Base-by-base conservation (phyloP, 2,113 vertebrate genomes). In the Chauna torquata region DNA sequence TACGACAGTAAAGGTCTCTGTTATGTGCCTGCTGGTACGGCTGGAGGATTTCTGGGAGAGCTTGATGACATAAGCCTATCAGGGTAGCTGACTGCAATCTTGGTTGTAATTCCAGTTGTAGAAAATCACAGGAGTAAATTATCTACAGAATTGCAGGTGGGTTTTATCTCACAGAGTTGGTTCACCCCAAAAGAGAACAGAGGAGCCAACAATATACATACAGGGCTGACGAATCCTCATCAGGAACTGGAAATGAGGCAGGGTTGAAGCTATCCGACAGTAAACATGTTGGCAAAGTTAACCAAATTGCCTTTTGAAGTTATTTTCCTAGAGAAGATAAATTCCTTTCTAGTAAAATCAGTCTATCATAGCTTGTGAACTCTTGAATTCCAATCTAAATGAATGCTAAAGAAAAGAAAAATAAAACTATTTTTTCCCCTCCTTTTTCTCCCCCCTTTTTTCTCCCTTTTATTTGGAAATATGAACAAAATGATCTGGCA, bases 371-470 rank as follows among this genome's bases (percentile, higher is more conserved):
- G 28, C 3, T 55, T 40, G 15, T 32, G 34, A 84, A 62, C 18
- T 32, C 10, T 22, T 49, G n/a, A 83, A 69, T 69, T 83, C 9
- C 27, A 62, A 34, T 11, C 18, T 30, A 55, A 83, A 81, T 52
- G 2, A 64, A 55, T 15, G 6, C 2, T 68, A 52, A 9, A 18
- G 30, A 54, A 54, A 30, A 22, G 47, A 50, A 50, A 38, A 47
- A 68, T 66, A 4, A 52, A 1, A 1, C 4, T 44, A 1, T 38
- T 77, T 24, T 8, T 9, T 9, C n/a, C n/a, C n/a, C n/a, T n/a
- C n/a, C n/a, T 20, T 23, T 25, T 20, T 23, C 20, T 3, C 14
- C 2, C 3, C 7, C 7, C 0, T 5, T 4, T 75, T 72, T 92
- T 58, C 16, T 45, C 11, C 6, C 45, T 86, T 76, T 65, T n/a